Conservation (phyloP, 2,113 vertebrate species). For the Cheirogaleus medius region DNA sequence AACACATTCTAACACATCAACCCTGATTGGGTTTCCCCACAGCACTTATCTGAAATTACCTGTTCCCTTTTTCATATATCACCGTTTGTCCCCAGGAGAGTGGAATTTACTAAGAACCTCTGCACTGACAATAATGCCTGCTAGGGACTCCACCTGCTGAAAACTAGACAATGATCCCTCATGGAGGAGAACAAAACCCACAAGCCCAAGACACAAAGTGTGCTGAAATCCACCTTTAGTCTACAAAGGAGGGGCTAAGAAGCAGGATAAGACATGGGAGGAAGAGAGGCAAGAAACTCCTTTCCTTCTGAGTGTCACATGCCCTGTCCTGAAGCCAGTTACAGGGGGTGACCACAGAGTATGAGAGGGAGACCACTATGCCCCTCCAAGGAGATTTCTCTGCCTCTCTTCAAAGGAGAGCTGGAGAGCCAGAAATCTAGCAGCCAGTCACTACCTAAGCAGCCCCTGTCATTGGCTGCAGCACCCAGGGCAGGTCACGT, state of each 20-base stretch:
- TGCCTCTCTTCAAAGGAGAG: not conserved
- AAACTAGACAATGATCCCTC: not conserved
- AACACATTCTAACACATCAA: not conserved
- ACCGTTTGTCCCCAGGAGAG: not conserved
- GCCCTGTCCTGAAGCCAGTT: not conserved
- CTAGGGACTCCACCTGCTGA: not conserved
- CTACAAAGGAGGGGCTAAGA: not conserved
- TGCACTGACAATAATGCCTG: not conserved
- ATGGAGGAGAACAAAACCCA: not conserved
- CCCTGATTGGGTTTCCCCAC: not conserved
- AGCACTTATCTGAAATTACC: too few relatives aligned
- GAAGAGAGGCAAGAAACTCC: not conserved
- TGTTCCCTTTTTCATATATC: not conserved
- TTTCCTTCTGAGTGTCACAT: not conserved
- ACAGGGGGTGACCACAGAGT: not conserved
- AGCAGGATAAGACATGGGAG: not conserved
- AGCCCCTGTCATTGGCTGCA: not conserved
- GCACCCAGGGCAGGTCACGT: not conserved
- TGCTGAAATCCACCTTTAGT: not conserved
- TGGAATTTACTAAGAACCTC: not conserved
- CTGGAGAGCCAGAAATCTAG: not conserved
- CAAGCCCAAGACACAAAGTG: not conserved
- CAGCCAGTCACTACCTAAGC: accelerated
- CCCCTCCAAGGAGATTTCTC: not conserved
- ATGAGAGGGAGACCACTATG: not conserved